Percentiles rank a stretch among this genome's conserved stretches.
These are phyloP conservation scores for Helleia helle DNA, from an alignment of 2,888 invertebrate species.

Conservation along the genomic window DNA sequence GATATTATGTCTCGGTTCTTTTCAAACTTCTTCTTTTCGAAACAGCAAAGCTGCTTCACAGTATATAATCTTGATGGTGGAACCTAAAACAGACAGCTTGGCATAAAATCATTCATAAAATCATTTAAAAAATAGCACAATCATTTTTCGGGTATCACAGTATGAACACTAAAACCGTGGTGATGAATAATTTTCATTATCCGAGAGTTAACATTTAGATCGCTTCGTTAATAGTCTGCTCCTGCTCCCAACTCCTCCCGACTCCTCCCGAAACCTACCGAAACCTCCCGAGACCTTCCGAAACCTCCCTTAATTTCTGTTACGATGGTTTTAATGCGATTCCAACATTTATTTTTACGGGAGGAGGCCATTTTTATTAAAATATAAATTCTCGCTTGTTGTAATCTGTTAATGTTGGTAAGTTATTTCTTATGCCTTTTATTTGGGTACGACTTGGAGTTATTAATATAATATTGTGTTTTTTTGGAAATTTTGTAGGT, in stretches of 20 bases:
- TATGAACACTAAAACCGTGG: constrained; percentile 26
- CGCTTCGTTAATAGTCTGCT: constrained; percentile 28
- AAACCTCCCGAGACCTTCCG: constrained; percentile 26
- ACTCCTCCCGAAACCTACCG: background rate
- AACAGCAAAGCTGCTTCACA: too few relatives aligned
- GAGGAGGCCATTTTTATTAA: background rate
- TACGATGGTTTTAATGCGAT: constrained; percentile 22
- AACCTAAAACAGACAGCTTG: too few relatives aligned
- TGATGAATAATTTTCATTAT: constrained; percentile 51
- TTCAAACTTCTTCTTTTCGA: too few relatives aligned
- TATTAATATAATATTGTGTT: too few relatives aligned
- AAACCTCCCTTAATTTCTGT: constrained; percentile 18
- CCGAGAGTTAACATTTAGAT: constrained; percentile 47
- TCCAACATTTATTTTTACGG: constrained; percentile 14
- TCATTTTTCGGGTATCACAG: constrained; percentile 19
- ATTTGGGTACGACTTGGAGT: too few relatives aligned
- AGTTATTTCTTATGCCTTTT: background rate
- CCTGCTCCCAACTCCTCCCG: constrained; percentile 16
- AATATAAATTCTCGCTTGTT: constrained; percentile 2
- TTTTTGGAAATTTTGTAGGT: too few relatives aligned
- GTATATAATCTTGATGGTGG: too few relatives aligned
- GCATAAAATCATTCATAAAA: too few relatives aligned
- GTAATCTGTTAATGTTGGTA: background rate
- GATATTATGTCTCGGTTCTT: too few relatives aligned
- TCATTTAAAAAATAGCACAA: too few relatives aligned